phyloP scores from a whole-genome alignment of 2,113 vertebrate species.

The Cairina moschata region DNA sequence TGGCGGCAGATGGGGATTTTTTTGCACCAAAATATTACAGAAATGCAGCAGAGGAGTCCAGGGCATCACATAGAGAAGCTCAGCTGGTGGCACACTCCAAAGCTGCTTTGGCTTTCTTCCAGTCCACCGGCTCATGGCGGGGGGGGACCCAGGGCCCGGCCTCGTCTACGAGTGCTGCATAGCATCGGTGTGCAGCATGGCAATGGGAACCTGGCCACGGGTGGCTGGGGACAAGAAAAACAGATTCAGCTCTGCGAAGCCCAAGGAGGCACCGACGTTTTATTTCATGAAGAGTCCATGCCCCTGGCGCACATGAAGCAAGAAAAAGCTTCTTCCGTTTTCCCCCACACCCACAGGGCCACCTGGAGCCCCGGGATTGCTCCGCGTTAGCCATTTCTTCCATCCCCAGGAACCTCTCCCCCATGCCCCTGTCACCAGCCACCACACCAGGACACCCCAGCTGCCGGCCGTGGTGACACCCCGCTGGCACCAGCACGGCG shows the following conservation, averaged over 20 bases:
- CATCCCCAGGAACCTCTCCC: neutral
- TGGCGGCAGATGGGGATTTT: neutral
- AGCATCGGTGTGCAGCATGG: accelerated
- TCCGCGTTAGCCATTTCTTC: no score
- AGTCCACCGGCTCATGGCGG: neutral
- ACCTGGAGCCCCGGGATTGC: neutral
- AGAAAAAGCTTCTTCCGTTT: neutral
- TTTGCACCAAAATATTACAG: neutral
- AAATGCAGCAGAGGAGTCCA: neutral
- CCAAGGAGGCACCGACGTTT: neutral
- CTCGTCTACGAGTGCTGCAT: accelerated
- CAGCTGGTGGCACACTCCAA: accelerated
- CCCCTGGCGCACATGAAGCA: neutral
- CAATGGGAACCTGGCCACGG: neutral
- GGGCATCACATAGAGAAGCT: neutral
- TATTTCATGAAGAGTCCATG: neutral
- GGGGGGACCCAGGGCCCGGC: neutral
- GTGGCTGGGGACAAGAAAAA: neutral
- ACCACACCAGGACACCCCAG: neutral
- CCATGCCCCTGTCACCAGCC: accelerated
- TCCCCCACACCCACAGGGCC: neutral
- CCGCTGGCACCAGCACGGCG: accelerated
- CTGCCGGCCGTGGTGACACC: no score
- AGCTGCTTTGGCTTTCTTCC: neutral
- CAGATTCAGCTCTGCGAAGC: neutral